Evolutionary conservation across 2,797 vertebrate genomes (phyloP).

Genomic region (Tamandua tetradactyla): DNA sequence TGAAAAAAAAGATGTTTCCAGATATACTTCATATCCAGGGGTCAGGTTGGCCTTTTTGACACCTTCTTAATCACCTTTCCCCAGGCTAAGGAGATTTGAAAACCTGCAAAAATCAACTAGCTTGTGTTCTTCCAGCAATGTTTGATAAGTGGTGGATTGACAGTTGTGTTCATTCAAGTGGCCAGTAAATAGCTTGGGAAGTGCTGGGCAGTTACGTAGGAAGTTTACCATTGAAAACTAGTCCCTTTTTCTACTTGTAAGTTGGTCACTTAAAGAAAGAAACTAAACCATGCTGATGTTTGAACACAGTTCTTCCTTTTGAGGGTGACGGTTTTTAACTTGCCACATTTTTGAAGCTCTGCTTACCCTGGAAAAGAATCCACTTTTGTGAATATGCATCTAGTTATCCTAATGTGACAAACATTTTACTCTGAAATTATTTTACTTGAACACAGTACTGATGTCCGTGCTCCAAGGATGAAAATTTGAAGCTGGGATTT

Average conservation of each 20-base stretch:
- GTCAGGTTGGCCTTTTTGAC: conserved; percentile 21
- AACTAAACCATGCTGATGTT: not conserved
- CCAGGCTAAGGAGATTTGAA: conserved; percentile 54
- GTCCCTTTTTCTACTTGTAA: not conserved
- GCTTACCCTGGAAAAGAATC: not conserved
- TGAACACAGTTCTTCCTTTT: too few species aligned
- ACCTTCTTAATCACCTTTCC: conserved; percentile 50
- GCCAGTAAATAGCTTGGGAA: not conserved
- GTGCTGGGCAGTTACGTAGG: not conserved
- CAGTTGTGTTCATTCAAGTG: conserved; percentile 9
- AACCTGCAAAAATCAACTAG: conserved; percentile 33
- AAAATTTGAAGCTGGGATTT: not conserved
- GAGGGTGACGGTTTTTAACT: too few species aligned
- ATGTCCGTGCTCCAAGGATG: not conserved
- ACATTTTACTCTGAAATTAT: not conserved
- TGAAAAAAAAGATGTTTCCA: conserved; percentile 52
- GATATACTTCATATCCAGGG: conserved; percentile 57
- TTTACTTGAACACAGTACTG: not conserved
- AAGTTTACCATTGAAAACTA: conserved; percentile 12
- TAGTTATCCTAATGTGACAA: not conserved
- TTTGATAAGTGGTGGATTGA: conserved; percentile 54
- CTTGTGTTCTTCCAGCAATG: conserved; percentile 14
- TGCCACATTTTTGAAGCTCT: not conserved
- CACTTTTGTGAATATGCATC: not conserved
- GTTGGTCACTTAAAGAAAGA: conserved; percentile 1